phyloP scores from a whole-genome alignment of 2,113 vertebrate species.

The Columba livia region DNA sequence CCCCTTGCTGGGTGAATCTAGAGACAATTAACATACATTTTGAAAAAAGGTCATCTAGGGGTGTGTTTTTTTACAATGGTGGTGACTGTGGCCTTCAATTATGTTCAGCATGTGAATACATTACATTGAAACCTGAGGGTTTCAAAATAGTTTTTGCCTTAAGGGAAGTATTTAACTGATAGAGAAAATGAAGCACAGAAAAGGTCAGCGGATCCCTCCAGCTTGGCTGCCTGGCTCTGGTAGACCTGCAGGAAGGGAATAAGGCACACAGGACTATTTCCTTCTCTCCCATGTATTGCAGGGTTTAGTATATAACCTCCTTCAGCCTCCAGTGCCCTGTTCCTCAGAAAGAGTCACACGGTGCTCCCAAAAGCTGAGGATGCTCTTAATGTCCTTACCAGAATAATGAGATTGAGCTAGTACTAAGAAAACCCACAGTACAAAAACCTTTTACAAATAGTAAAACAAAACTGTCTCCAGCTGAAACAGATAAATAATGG shows the following conservation, averaged over 20 bases:
- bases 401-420: not conserved
- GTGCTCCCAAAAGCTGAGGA: not conserved
- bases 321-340: not conserved
- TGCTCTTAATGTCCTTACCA: not conserved
- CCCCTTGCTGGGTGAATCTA: not conserved
- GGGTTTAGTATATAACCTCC: not conserved
- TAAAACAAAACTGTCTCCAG: not conserved
- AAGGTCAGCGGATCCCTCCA: not conserved
- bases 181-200: not conserved
- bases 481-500: not conserved
- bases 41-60: not conserved
- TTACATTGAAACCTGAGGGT: not conserved
- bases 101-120: not conserved
- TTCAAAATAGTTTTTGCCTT: not conserved
- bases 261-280: not conserved
- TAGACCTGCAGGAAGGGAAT: not conserved
- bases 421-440: not conserved
- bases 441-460: not conserved
- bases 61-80: not conserved
- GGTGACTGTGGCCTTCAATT: not conserved
- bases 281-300: not conserved
- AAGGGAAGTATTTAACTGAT: not conserved
- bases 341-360: not conserved
- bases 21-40: not conserved
- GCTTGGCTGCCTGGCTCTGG: not conserved